Conservation (phyloP, 2,888 invertebrate genomes). For the Cataglyphis altisquamis region DNA sequence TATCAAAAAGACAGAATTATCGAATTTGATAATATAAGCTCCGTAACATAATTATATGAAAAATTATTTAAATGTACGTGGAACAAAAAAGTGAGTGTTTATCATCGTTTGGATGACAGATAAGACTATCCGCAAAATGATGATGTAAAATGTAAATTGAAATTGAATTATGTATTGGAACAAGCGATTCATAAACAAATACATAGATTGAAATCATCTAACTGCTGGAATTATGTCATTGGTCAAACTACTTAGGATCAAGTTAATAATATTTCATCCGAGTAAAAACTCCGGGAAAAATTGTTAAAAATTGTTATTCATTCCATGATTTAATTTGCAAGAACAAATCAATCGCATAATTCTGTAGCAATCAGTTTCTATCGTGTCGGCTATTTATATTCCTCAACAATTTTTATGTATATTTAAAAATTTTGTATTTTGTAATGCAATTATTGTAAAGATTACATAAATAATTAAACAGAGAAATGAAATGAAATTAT, state of each 20-base stretch:
- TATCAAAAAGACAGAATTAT: neutral
- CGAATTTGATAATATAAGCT: neutral
- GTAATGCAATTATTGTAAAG: neutral
- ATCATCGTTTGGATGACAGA: neutral
- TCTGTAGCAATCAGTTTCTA: neutral
- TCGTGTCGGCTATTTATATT: neutral
- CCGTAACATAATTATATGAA: neutral
- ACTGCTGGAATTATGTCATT: slow-evolving; percentile 12
- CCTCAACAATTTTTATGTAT: neutral
- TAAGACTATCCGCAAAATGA: neutral
- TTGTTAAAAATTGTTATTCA: slow-evolving; percentile 2
- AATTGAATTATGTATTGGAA: neutral
- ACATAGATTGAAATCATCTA: neutral
- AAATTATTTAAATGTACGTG: neutral
- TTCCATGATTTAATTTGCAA: neutral
- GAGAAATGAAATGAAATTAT: neutral
- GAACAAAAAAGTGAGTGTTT: neutral
- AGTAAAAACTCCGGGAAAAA: neutral
- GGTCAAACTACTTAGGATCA: slow-evolving; percentile 25
- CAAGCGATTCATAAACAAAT: neutral
- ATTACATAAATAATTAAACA: neutral
- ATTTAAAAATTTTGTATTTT: slow-evolving; percentile 11
- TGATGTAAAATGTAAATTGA: neutral
- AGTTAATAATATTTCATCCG: neutral
- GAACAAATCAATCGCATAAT: neutral